phyloP scores from a whole-genome alignment of 2,888 invertebrate genomes.

The Trachelus stipa region DNA sequence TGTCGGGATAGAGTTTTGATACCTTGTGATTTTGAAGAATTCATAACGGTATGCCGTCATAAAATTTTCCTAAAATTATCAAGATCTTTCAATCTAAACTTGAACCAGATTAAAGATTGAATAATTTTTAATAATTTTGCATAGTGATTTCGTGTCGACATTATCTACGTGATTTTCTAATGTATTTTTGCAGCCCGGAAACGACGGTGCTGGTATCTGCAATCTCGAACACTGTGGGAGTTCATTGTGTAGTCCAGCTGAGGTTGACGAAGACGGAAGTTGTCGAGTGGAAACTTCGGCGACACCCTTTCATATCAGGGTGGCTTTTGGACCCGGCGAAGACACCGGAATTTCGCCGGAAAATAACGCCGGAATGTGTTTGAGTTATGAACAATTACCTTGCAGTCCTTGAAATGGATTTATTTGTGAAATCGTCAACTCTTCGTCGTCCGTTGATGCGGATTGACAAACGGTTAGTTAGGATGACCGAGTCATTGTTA shows the following conservation, averaged over 20 bases:
- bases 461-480: background rate
- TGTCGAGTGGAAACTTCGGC: constrained; percentile 82
- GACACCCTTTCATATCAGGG: constrained; percentile 81
- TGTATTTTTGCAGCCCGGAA: constrained; percentile 69
- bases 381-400: constrained; percentile 78
- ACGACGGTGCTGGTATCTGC: constrained; percentile 75
- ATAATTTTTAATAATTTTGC: too few relatives aligned
- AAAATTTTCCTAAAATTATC: background rate
- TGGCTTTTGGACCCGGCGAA: constrained; percentile 81
- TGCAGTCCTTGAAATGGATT: constrained; percentile 68
- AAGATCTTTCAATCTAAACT: background rate
- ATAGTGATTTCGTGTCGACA: too few relatives aligned
- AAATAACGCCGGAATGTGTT: constrained; percentile 85
- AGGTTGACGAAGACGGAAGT: constrained; percentile 57
- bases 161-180: too few relatives aligned
- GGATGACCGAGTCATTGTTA: background rate
- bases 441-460: background rate
- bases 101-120: background rate
- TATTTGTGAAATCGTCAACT: background rate
- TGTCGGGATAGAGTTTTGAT: constrained; percentile 82
- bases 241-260: constrained; percentile 75
- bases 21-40: constrained; percentile 87
- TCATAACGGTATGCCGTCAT: constrained; percentile 72
- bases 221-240: constrained; percentile 84
- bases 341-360: constrained; percentile 73